These are phyloP conservation scores for Oryzias javanicus DNA, from an alignment of 2,113 vertebrate species.

Conservation along the genomic window DNA sequence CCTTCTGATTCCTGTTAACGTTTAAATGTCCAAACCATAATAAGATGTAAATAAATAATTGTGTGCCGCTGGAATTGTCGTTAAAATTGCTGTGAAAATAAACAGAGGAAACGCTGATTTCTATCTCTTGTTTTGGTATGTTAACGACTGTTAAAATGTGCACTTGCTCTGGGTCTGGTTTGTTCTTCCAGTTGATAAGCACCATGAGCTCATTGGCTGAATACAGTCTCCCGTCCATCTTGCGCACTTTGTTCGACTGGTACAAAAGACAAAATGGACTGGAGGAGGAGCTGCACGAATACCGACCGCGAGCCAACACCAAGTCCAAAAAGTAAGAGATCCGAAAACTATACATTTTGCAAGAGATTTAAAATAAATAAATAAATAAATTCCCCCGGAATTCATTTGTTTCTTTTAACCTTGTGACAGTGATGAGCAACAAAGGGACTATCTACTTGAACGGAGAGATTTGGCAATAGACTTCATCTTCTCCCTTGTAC, in stretches of 20 bases:
- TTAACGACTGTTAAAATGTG: constrained; percentile 36
- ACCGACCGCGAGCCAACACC: constrained; percentile 91
- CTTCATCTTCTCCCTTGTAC: constrained; percentile 97
- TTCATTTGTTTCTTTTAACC: background rate
- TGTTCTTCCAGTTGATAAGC: constrained; percentile 85
- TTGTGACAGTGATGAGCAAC: constrained; percentile 89
- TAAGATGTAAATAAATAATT: background rate
- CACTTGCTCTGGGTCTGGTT: constrained; percentile 38
- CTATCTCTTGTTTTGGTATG: constrained; percentile 37
- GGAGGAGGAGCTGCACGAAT: constrained; percentile 94
- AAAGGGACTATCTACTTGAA: constrained; percentile 95
- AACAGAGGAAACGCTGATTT: constrained; percentile 56
- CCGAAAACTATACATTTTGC: background rate
- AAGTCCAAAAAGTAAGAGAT: constrained; percentile 91
- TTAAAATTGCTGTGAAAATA: constrained; percentile 26
- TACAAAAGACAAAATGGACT: constrained; percentile 96
- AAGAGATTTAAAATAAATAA: no score
- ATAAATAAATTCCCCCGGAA: no score
- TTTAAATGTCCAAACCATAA: constrained; percentile 8
- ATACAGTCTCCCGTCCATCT: constrained; percentile 95
- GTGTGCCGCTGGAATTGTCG: background rate
- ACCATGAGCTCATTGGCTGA: constrained; percentile 97
- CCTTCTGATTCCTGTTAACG: background rate
- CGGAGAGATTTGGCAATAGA: constrained; percentile 96
- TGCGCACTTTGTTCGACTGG: constrained; percentile 97